These are phyloP conservation scores for Oriolus oriolus DNA, from an alignment of 2,113 vertebrate genomes.

Conservation along the genomic window DNA sequence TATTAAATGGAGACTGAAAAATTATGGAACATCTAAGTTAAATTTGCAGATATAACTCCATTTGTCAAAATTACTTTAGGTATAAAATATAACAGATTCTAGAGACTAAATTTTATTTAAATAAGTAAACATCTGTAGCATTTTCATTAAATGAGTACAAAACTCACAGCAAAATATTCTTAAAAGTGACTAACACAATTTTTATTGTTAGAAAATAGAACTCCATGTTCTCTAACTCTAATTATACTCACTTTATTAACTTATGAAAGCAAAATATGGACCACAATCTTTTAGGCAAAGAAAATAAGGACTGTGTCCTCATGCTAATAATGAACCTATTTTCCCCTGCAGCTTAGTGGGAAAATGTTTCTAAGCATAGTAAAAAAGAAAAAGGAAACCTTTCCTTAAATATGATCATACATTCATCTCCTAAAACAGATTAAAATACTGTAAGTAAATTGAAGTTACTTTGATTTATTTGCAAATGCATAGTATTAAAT, in stretches of 20 bases:
- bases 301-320: background rate
- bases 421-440: background rate
- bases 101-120: background rate
- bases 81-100: background rate
- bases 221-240: background rate
- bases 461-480: conserved; percentile 15
- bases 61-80: background rate
- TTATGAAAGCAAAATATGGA: conserved; percentile 18
- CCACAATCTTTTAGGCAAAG: background rate
- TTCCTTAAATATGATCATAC: background rate
- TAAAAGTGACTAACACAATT: background rate
- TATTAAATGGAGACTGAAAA: background rate
- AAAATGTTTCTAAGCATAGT: background rate
- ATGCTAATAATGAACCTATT: background rate
- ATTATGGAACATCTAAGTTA: background rate
- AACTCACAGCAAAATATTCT: background rate
- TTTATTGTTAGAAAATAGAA: background rate
- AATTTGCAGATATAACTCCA: background rate
- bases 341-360: background rate
- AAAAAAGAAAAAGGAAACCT: background rate
- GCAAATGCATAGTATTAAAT: background rate
- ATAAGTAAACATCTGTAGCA: background rate
- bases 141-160: background rate
- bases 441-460: background rate
- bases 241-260: background rate